phyloP scores from a whole-genome alignment of 2,888 invertebrate species.

The Subacronicta megacephala region DNA sequence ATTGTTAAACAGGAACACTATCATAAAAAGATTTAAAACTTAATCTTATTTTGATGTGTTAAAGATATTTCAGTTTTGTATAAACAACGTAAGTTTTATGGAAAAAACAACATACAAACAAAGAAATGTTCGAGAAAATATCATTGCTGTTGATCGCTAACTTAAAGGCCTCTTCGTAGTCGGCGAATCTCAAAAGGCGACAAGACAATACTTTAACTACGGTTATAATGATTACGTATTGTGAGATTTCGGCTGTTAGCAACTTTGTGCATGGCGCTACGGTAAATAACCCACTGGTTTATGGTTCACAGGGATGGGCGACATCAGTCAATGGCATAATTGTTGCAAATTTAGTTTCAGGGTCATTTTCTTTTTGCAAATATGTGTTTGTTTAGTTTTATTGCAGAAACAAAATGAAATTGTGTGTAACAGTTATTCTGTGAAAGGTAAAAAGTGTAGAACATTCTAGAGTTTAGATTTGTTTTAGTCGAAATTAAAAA shows the following conservation, averaged over 20 bases:
- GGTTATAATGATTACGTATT: slow-evolving; percentile 82
- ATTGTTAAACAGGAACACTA: too few relatives aligned
- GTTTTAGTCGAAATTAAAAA: not conserved
- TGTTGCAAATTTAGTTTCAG: slow-evolving; percentile 39
- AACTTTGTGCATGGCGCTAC: slow-evolving; percentile 61
- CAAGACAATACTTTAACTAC: slow-evolving; percentile 84
- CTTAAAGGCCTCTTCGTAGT: slow-evolving; percentile 64
- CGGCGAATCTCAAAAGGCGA: slow-evolving; percentile 80
- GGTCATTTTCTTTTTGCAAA: slow-evolving; percentile 29
- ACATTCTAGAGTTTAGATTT: not conserved
- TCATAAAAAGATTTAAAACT: not conserved
- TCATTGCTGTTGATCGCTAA: slow-evolving; percentile 34
- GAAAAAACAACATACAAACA: too few relatives aligned
- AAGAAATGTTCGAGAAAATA: not conserved
- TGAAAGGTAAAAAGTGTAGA: slow-evolving; percentile 17
- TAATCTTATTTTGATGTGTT: too few relatives aligned
- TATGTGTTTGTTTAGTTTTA: slow-evolving; percentile 11
- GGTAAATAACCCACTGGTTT: slow-evolving; percentile 51
- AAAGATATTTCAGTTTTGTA: too few relatives aligned
- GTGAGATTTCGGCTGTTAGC: slow-evolving; percentile 73
- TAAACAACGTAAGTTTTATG: too few relatives aligned
- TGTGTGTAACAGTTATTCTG: slow-evolving; percentile 19
- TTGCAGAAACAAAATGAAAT: slow-evolving; percentile 26
- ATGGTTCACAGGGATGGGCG: slow-evolving; percentile 28
- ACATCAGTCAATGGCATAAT: slow-evolving; percentile 25